phyloP scores from a whole-genome alignment of 2,797 vertebrate genomes.

The Poecilia gillii region DNA sequence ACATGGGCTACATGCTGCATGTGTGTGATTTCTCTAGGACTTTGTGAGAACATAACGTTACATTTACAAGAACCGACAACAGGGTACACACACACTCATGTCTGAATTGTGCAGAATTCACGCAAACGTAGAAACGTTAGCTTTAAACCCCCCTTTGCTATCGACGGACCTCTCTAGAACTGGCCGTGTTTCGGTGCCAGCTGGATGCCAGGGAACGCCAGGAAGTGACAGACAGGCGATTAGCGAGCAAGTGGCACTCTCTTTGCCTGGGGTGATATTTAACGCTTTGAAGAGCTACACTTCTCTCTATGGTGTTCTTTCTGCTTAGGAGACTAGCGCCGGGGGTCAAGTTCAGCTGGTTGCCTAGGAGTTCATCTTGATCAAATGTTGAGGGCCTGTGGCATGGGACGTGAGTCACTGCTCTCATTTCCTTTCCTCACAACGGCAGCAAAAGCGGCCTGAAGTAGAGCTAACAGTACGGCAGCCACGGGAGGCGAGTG shows the following conservation, averaged over 20 bases:
- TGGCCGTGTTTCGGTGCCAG: conserved; percentile 62
- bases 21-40: conserved; percentile 23
- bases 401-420: conserved; percentile 47
- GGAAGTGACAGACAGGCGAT: conserved; percentile 74
- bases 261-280: conserved; percentile 60
- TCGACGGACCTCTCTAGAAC: conserved; percentile 50
- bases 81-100: conserved; percentile 3
- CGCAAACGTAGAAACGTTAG: conserved; percentile 43
- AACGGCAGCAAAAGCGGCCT: conserved; percentile 33
- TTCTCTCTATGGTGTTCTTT: conserved; percentile 56
- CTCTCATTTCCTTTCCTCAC: conserved; percentile 59
- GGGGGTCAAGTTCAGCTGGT: conserved; percentile 61
- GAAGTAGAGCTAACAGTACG: conserved; percentile 28
- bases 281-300: conserved; percentile 66
- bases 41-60: conserved; percentile 20
- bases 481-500: conserved; percentile 25
- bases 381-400: conserved; percentile 60
- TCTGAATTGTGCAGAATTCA: conserved; percentile 23
- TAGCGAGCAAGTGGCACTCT: conserved; percentile 72
- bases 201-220: conserved; percentile 69
- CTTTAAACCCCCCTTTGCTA: conserved; percentile 38
- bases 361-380: conserved; percentile 63
- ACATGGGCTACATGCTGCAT: conserved; percentile 30
- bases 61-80: conserved; percentile 10
- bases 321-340: conserved; percentile 51